Evolutionary conservation across 2,113 vertebrate genomes (phyloP), one percentile per base, ranked within the genome.

Genomic region (Hylia prasina): DNA sequence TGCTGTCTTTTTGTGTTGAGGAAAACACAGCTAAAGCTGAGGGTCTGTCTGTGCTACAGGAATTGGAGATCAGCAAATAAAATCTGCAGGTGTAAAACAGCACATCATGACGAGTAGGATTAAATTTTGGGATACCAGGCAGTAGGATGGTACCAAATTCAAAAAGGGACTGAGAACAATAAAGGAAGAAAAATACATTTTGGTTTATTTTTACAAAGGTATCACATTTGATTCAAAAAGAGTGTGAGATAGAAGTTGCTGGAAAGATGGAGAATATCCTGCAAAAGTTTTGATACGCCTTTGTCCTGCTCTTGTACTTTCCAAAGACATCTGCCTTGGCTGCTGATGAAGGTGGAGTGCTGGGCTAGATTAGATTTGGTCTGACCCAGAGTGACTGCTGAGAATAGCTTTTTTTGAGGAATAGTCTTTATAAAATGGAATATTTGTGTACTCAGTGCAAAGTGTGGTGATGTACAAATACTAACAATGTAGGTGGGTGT

Each of bases 401-500:
- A 13, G 71, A 72, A n/a, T 1, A 6, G 40, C 1, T 19, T 64
- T 79, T 79, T 63, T 30, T 18, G 25, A 51, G 51, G 65, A 47
- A 44, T 3, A 79, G 10, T 50, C 54, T 73, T 83, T 73, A 24
- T 73, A 18, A 35, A 86, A 77, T 18, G 42, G 75, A 90, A 31
- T 53, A n/a, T 42, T 45, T 8, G 3, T 80, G 58, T 54, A 12
- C 20, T 86, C 44, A 10, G 53, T 64, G 72, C 72, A 10, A 78
- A 53, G 64, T 11, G 68, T 75, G 68, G 28, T 3, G 9, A 25
- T 58, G 13, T 65, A 30, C 47, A 64, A 35, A 71, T 61, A 81
- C 85, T 95, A 83, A 87, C 93, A 66, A 76, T 9, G 56, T 53
- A 86, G 71, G 18, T 48, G 40, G 21, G 31, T 72, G 56, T 86